Evolutionary conservation across 2,113 vertebrate genomes (phyloP).

Genomic region (Myiozetetes cayanensis): DNA sequence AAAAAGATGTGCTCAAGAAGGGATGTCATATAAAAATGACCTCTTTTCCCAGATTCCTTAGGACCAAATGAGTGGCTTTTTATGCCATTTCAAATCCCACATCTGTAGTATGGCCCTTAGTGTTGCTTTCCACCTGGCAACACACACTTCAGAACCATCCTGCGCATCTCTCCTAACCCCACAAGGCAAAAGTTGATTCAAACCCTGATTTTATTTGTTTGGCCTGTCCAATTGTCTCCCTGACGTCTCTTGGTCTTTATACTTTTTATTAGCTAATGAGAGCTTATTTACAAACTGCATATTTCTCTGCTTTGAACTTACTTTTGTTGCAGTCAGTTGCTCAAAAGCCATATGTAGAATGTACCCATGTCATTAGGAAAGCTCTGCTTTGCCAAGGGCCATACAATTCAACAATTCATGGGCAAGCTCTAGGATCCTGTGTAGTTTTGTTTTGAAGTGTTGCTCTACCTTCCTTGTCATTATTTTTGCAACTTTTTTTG

Average conservation of each 20-base stretch:
- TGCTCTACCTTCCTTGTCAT: neutral
- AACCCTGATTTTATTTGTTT: neutral
- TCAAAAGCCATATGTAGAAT: fast-evolving
- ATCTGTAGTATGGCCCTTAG: neutral
- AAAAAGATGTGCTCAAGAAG: neutral
- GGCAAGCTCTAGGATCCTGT: neutral
- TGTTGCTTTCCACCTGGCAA: neutral
- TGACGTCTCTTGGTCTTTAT: neutral
- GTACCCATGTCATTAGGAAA: neutral
- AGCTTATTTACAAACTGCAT: neutral
- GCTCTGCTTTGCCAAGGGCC: neutral
- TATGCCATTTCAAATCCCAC: neutral
- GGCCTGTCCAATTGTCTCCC: neutral
- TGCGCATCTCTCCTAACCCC: fast-evolving
- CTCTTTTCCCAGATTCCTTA: neutral
- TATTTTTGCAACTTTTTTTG: neutral
- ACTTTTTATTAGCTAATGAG: neutral
- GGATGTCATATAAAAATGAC: neutral
- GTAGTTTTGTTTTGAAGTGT: neutral
- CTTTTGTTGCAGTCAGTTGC: neutral
- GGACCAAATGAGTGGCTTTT: neutral
- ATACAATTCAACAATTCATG: neutral
- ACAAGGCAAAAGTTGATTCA: neutral
- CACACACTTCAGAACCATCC: fast-evolving
- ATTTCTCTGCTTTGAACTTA: neutral